Base-by-base conservation (phyloP, 2,113 vertebrate species). In the Calonectris borealis region DNA sequence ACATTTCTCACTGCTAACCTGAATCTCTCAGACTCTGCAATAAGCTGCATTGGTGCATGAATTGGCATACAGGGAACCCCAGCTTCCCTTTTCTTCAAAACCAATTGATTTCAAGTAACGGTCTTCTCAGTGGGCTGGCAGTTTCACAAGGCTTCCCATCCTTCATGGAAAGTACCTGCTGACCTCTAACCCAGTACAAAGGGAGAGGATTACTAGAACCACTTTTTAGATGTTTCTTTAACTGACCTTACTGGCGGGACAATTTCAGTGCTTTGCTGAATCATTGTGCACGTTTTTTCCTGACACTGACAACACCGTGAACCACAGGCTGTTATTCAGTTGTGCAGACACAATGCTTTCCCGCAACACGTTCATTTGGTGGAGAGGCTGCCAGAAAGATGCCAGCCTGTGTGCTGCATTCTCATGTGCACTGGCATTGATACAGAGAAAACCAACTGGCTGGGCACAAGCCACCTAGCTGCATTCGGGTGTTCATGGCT, bases 371-470 rank as follows among this genome's bases (percentile, higher is more conserved):
- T 32, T 44, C 27, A 40, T 77, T 64, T 5, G 3, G 29, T 64
- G 44, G 11, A 86, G 19, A 86, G n/a, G 5, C 32, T 86, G 32
- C n/a, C 68, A 91, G 22, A 72, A 89, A 73, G 22, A 51, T 46
- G 16, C 17, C 42, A 69, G n/a, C 5, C 6, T 69, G 8, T 51
- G 27, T 49, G n/a, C 21, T 51, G 17, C 54, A 21, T 65, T 91
- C 4, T 0, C 44, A 13, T 55, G 9, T 38, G 44, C 3, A 2
- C 29, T 65, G 44, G 10, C 54, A 26, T 7, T 60, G 16, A 21
- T 42, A 15, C 1, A 8, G n/a, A 89, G 58, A 83, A 94, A 83
- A 71, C 7, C 31, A 71, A 1, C 9, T n/a, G 13, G 1, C 54
- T 57, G 36, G 32, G 22, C 70, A 42, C 18, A 46, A 76, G 13